phyloP scores from a whole-genome alignment of 2,888 invertebrate genomes.

The Caenorhabditis japonica region DNA sequence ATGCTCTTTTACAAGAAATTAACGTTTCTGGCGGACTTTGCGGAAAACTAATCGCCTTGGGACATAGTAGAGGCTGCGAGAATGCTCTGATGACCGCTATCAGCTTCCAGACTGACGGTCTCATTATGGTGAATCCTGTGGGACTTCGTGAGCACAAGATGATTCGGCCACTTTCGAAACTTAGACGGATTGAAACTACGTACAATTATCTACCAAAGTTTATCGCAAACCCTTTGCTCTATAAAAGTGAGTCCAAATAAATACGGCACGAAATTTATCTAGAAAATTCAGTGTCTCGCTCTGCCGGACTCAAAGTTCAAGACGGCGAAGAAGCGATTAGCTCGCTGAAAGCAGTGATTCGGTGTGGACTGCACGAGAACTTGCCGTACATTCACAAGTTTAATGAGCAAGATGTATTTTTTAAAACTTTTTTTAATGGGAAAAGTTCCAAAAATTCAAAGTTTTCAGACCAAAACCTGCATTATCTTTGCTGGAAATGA shows the following conservation, averaged over 20 bases:
- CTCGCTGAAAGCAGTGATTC: constrained; percentile 41
- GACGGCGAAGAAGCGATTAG: constrained; percentile 49
- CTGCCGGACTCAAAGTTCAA: constrained; percentile 32
- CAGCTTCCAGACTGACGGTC: constrained; percentile 41
- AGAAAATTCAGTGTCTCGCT: constrained; percentile 25
- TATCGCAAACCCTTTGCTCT: constrained; percentile 19
- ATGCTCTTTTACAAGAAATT: constrained; percentile 52
- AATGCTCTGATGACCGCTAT: constrained; percentile 60
- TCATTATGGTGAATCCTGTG: constrained; percentile 57
- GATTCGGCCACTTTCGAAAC: constrained; percentile 43
- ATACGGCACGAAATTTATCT: too few species aligned
- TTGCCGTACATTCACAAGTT: constrained; percentile 48
- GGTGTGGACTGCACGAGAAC: constrained; percentile 33
- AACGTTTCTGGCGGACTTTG: constrained; percentile 1
- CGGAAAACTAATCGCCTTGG: constrained; percentile 53
- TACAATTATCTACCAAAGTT: constrained; percentile 26
- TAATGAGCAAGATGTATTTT: constrained; percentile 25
- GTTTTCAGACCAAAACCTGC: constrained; percentile 43
- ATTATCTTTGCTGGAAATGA: constrained; percentile 55
- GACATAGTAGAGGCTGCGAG: constrained; percentile 62
- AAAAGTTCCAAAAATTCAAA: too few species aligned
- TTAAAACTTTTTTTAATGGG: too few species aligned
- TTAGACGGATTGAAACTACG: constrained; percentile 4
- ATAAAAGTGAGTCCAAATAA: constrained; percentile 41
- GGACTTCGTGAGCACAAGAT: constrained; percentile 62